Conservation (phyloP, 2,888 invertebrate genomes). For the Ectobius pallidus region DNA sequence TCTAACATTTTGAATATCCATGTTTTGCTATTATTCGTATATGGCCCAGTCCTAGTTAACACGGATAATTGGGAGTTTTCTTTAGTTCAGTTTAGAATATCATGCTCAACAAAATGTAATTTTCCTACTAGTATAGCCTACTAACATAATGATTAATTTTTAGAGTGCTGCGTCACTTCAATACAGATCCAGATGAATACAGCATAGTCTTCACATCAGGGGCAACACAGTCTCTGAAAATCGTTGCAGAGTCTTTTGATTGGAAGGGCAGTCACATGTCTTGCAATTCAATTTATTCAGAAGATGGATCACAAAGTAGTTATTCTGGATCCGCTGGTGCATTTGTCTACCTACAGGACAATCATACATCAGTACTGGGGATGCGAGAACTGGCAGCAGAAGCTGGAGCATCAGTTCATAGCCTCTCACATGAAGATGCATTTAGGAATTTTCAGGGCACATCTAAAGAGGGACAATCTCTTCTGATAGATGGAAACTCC, state of each 20-base stretch:
- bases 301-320: not conserved
- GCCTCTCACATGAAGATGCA: slow-evolving; percentile 65
- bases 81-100: too few relatives aligned
- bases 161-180: slow-evolving; percentile 84
- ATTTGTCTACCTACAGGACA: slow-evolving; percentile 85
- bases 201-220: slow-evolving; percentile 92
- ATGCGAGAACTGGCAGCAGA: slow-evolving; percentile 76
- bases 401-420: slow-evolving; percentile 61
- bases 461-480: not conserved
- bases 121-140: too few relatives aligned
- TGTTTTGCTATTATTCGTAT: too few relatives aligned
- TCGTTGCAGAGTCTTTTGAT: slow-evolving; percentile 81
- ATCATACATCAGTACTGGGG: slow-evolving; percentile 95
- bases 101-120: too few relatives aligned
- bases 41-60: too few relatives aligned
- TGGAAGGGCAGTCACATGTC: slow-evolving; percentile 52
- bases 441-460: slow-evolving; percentile 49
- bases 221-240: slow-evolving; percentile 85
- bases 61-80: too few relatives aligned
- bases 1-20: too few relatives aligned
- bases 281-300: not conserved
- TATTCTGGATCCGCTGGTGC: slow-evolving; percentile 56
- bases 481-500: slow-evolving; percentile 53
- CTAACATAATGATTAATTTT: too few relatives aligned
- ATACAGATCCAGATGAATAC: slow-evolving; percentile 80